These are phyloP conservation scores for Haliaeetus leucogaster DNA, from an alignment of 2,113 vertebrate genomes.

Conservation along the genomic window DNA sequence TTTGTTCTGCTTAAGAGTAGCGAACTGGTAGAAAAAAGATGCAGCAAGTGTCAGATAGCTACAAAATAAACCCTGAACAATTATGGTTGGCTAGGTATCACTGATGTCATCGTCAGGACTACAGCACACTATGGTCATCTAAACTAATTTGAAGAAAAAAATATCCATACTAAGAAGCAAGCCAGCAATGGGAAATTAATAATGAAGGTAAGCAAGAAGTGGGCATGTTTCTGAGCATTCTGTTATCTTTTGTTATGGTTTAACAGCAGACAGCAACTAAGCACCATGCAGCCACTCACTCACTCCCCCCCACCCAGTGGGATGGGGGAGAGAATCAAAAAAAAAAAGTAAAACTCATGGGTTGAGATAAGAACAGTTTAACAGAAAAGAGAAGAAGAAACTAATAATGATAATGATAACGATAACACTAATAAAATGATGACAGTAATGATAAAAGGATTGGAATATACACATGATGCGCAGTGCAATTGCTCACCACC, in stretches of 20 bases:
- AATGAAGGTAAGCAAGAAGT: background rate
- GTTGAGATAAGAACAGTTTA: no score
- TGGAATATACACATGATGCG: no score
- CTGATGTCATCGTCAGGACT: background rate
- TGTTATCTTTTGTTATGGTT: background rate
- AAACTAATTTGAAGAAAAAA: background rate
- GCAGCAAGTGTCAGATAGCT: background rate
- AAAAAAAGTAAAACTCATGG: no score
- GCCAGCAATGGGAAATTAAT: background rate
- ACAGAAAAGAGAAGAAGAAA: no score
- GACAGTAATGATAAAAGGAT: no score
- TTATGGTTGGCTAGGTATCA: background rate
- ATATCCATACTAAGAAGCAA: background rate
- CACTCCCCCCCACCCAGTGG: no score
- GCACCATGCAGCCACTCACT: no score
- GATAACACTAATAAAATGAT: no score
- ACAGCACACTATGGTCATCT: background rate
- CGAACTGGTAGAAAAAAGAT: background rate
- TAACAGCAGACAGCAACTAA: no score
- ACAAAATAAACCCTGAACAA: background rate
- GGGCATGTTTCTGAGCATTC: background rate
- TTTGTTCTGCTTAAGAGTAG: background rate
- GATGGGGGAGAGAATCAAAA: no score
- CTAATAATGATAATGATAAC: no score
- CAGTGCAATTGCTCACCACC: no score